These are phyloP conservation scores for Ancistrus triradiatus DNA, from an alignment of 2,113 vertebrate species.

Conservation along the genomic window DNA sequence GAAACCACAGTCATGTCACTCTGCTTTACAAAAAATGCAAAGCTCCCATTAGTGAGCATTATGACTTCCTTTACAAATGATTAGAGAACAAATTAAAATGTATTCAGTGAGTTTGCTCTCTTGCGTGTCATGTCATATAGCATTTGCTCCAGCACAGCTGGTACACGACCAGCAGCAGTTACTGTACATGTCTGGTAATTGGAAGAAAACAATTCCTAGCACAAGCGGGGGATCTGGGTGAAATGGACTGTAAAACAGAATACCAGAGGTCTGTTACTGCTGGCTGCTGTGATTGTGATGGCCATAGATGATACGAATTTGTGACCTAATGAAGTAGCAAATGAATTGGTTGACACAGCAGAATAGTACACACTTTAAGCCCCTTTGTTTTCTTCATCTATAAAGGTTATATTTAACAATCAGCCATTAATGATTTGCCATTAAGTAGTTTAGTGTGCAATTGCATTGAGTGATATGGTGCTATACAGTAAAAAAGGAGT, in stretches of 20 bases:
- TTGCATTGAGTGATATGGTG: not conserved
- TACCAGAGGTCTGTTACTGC: slow-evolving; percentile 24
- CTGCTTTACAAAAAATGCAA: too few species aligned
- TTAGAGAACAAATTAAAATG: slow-evolving; percentile 48
- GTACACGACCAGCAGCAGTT: slow-evolving; percentile 31
- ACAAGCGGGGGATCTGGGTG: slow-evolving; percentile 35
- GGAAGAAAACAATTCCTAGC: slow-evolving; percentile 33
- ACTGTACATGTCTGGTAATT: slow-evolving; percentile 36
- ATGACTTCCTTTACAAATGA: too few species aligned
- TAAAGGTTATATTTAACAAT: not conserved
- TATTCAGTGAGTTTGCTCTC: slow-evolving; percentile 22
- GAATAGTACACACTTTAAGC: slow-evolving; percentile 9
- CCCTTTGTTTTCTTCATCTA: not conserved
- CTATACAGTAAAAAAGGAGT: not conserved
- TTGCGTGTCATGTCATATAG: slow-evolving; percentile 31
- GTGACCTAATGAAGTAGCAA: slow-evolving; percentile 36
- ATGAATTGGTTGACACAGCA: slow-evolving; percentile 24
- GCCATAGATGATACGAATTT: slow-evolving; percentile 35
- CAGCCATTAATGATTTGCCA: slow-evolving; percentile 4
- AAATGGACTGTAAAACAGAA: slow-evolving; percentile 42
- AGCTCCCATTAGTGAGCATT: too few species aligned
- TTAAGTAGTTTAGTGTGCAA: not conserved
- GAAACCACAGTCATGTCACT: too few species aligned
- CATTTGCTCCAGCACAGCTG: slow-evolving; percentile 45
- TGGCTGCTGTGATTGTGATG: slow-evolving; percentile 36